phyloP scores from a whole-genome alignment of 2,888 invertebrate species.

The Eupsilia transversa region DNA sequence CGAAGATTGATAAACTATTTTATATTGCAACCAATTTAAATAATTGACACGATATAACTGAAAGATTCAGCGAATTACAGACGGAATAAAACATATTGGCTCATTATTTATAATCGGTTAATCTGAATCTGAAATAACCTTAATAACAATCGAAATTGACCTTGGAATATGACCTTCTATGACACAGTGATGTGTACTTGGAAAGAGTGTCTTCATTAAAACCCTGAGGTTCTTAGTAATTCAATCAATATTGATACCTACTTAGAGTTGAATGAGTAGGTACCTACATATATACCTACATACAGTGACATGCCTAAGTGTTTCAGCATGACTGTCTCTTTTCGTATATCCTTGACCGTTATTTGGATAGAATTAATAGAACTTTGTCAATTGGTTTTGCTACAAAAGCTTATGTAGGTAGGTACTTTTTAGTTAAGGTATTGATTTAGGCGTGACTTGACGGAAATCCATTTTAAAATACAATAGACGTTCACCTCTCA shows the following conservation, averaged over 20 bases:
- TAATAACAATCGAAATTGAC: slow-evolving; percentile 1
- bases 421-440: no score
- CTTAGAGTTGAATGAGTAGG: no score
- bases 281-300: not conserved
- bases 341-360: slow-evolving; percentile 3
- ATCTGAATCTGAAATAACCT: slow-evolving; percentile 13
- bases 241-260: slow-evolving; percentile 40
- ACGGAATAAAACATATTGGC: not conserved
- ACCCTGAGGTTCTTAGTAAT: slow-evolving; percentile 35
- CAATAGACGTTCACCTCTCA: no score
- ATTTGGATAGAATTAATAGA: slow-evolving; percentile 3
- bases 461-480: no score
- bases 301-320: not conserved
- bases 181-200: slow-evolving; percentile 1
- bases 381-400: not conserved
- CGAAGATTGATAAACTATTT: not conserved
- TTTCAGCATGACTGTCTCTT: not conserved
- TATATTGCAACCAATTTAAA: not conserved
- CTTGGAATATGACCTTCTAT: slow-evolving; percentile 26
- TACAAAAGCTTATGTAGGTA: no score
- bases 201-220: slow-evolving; percentile 23
- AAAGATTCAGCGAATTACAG: slow-evolving; percentile 4
- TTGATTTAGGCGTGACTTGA: no score
- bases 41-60: not conserved
- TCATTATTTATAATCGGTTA: slow-evolving; percentile 14